Base-by-base conservation (phyloP, 2,797 vertebrate species). In the Gymnothorax reevesii region DNA sequence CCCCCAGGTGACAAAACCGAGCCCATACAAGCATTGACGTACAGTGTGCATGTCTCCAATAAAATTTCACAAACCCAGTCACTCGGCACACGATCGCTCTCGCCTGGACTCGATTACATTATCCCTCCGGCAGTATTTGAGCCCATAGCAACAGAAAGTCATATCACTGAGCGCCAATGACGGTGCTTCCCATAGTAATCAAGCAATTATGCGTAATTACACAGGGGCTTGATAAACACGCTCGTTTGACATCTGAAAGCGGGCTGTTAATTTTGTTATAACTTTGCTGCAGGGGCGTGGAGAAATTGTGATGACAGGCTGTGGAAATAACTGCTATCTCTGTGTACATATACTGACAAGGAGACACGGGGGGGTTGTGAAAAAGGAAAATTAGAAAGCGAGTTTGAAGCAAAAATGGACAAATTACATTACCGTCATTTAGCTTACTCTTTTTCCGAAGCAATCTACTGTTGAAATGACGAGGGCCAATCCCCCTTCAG, bases 271-370 rank as follows among this genome's bases (percentile, higher is more conserved):
- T 13, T 42, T 27, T 42, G 15, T 27, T 15, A 33, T 54, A 54
- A 79, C 2, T 79, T 10, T n/a, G 20, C 49, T 42, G 33, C 20
- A 4, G 75, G 12, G 49, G 22, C 49, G 7, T n/a, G 22, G 4
- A n/a, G 49, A 54, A 79, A 8, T 7, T 20, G 66, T 69, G 60
- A 62, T 59, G 69, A 77, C 71, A 9, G n/a, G 66, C 8, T 22
- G 22, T 20, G 60, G 82, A 7, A 33, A 49, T 64, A 57, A 15
- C 9, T 84, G 86, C 84, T 87, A 87, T 49, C n/a, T 60, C 13
- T 57, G 52, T 2, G 52, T 10, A 52, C 60, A 84, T 42, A 69
- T 20, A 71, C 9, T 79, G 17, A 80, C 55, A 60, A 55, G 54
- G 80, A 82, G 52, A 25, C 20, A 25, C 20, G 22, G 77, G 22